Evolutionary conservation across 2,113 vertebrate genomes (phyloP).

Genomic region (Nannobrachium achirus): DNA sequence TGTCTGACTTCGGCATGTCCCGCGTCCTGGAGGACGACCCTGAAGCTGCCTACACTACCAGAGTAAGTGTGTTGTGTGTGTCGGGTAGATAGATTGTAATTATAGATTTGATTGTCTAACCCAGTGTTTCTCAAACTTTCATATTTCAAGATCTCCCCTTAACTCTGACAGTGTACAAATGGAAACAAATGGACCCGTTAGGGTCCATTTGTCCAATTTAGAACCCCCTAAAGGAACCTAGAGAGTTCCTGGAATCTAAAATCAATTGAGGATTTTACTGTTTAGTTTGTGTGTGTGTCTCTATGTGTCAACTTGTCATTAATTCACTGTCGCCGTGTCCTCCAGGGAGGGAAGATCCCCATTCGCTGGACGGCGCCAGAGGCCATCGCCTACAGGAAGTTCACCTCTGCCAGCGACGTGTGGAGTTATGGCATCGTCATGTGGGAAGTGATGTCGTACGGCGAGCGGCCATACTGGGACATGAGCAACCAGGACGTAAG

Average conservation of each 20-base stretch:
- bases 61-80: constrained; percentile 77
- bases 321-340: constrained; percentile 6
- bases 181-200: too few relatives aligned
- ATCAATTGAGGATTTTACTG: too few relatives aligned
- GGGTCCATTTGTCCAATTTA: too few relatives aligned
- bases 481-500: constrained; percentile 99
- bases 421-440: constrained; percentile 98
- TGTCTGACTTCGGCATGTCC: constrained; percentile 98
- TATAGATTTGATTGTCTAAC: too few relatives aligned
- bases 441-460: constrained; percentile 99
- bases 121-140: too few relatives aligned
- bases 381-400: constrained; percentile 97
- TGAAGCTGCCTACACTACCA: constrained; percentile 94
- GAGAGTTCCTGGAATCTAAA: too few relatives aligned
- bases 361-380: constrained; percentile 98
- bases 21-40: constrained; percentile 95
- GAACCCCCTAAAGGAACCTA: too few relatives aligned
- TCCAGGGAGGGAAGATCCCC: constrained; percentile 97
- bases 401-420: constrained; percentile 94
- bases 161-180: too few relatives aligned
- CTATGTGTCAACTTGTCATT: constrained; percentile 44
- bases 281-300: constrained; percentile 16
- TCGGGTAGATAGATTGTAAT: too few relatives aligned
- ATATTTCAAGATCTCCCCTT: too few relatives aligned
- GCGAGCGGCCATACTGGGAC: constrained; percentile 98